Evolutionary conservation across 2,113 vertebrate genomes (phyloP), one percentile per base, ranked within the genome.

Genomic region (Pomatorhinus ruficollis): DNA sequence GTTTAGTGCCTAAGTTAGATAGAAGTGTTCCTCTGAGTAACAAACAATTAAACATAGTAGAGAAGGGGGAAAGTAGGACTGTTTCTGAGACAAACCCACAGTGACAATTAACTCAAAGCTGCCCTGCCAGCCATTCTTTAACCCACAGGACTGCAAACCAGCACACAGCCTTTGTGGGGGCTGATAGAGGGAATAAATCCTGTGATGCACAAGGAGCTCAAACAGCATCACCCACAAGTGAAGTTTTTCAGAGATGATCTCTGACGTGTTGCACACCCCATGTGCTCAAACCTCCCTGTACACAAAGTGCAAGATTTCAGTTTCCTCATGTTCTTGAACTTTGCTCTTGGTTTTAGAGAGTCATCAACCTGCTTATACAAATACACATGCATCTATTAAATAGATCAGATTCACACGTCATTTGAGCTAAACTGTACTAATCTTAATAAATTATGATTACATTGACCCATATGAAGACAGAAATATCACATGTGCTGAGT

Each of bases 21-120:
- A 33, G 79, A 96, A 92, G 45, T 13, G 37, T 63, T 95, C 83
- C 83, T 95, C 42, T 76, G 83, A 93, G 92, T 87, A 92, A 68
- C 90, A 94, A 96, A 96, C 88, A 93, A 90, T 92, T 92, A 95
- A 76, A 79, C 37, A 31, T 0, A 79, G 57, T 4, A 4, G 74
- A 63, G 57, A 59, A 89, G 68, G 37, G 49, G 60, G 88, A 33
- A 81, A 37, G 69, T 27, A 64, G 44, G 64, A 30, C 49, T n/a
- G 30, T 18, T 89, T 70, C 68, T 71, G 64, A 83, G 82, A 49
- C 64, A 91, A 87, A 84, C 57, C 68, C 72, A 56, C 33, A 13
- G 74, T 33, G 77, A 78, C 64, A 56, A 40, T 79, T 63, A 56
- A 60, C 44, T 44, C 66, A n/a, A 31, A 95, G 68, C 42, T 81